Conservation (phyloP, 1,140 invertebrate genomes). For the Mizuhopecten yessoensis region DNA sequence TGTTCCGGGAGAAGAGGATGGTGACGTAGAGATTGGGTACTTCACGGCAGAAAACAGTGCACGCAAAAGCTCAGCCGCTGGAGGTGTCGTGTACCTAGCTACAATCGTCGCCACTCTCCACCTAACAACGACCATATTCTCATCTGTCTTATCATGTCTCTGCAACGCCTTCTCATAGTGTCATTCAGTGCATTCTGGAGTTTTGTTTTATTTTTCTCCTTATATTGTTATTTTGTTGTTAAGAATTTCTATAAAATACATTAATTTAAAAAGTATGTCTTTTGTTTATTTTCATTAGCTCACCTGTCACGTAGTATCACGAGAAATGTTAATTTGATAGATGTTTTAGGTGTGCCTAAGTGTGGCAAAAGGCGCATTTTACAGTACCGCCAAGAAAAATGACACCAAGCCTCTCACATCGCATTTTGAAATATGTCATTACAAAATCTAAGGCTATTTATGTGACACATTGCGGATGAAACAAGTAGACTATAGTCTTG, state of each 20-base stretch:
- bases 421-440: no score
- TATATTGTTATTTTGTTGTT: slow-evolving; percentile 36
- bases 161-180: neutral
- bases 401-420: no score
- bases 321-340: no score
- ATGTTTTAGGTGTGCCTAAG: no score
- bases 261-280: neutral
- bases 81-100: neutral
- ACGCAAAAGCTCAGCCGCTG: neutral
- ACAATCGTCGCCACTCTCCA: neutral
- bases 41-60: neutral
- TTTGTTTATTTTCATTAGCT: neutral
- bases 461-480: no score
- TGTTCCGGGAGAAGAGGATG: neutral
- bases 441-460: no score
- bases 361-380: no score
- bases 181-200: neutral
- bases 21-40: neutral
- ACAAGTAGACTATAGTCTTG: no score
- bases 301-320: no score
- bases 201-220: slow-evolving; percentile 13
- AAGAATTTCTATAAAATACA: neutral
- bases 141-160: neutral
- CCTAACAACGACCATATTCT: neutral
- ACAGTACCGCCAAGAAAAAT: no score